These are phyloP conservation scores for Bradypus variegatus DNA, from an alignment of 2,797 vertebrate genomes.

Conservation along the genomic window DNA sequence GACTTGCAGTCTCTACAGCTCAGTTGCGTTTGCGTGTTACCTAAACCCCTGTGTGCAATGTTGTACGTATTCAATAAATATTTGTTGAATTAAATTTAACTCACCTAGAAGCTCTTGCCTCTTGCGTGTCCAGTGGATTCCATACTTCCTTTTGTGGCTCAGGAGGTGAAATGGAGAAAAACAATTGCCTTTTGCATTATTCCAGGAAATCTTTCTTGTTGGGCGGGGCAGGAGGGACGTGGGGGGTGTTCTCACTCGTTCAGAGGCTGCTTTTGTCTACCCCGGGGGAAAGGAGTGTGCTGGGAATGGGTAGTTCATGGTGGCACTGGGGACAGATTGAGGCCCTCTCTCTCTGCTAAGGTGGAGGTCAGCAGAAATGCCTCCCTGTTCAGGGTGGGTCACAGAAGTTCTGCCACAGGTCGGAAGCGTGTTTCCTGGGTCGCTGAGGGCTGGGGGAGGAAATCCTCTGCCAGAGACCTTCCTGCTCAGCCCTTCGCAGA, in stretches of 20 bases:
- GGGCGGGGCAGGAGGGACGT: neutral
- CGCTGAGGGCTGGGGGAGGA: neutral
- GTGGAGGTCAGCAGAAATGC: neutral
- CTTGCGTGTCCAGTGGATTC: neutral
- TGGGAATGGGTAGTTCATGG: accelerated
- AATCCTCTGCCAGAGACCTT: neutral
- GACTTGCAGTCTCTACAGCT: neutral
- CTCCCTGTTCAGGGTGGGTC: neutral
- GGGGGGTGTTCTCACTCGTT: neutral
- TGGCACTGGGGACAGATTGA: neutral
- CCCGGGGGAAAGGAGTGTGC: neutral
- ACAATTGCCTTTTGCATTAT: neutral
- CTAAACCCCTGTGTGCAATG: neutral
- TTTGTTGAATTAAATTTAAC: neutral
- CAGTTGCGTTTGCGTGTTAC: neutral
- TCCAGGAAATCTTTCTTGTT: neutral
- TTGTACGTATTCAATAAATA: no score
- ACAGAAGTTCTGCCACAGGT: neutral
- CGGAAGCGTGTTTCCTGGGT: neutral
- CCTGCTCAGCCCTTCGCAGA: neutral
- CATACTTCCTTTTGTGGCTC: neutral
- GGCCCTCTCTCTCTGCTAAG: neutral
- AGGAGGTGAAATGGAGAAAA: neutral
- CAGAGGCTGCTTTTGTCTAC: neutral
- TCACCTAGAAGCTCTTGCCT: neutral